A percentile compares a stretch with the other conserved stretches of the same genome.
phyloP scores from a whole-genome alignment of 2,888 invertebrate species.

The Apamea sordens region DNA sequence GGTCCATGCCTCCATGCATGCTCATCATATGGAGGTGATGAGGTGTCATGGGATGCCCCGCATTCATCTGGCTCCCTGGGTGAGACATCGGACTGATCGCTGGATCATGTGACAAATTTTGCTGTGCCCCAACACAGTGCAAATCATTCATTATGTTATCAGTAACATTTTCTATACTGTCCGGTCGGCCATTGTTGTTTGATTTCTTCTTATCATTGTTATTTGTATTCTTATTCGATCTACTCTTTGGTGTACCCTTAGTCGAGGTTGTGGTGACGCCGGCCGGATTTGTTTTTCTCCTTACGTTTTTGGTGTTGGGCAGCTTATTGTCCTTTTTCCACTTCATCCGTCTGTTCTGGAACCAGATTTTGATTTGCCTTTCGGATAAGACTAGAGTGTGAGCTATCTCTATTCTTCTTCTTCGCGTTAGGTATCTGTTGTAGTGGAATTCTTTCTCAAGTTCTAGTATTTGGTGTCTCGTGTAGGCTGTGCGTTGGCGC shows the following conservation, averaged over 20 bases:
- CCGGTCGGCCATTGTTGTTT: constrained; percentile 90
- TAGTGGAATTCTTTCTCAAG: constrained; percentile 99
- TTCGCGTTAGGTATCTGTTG: constrained; percentile 98
- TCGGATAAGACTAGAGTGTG: constrained; percentile 98
- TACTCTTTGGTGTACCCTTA: constrained; percentile 92
- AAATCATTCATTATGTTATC: constrained; percentile 91
- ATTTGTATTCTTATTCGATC: constrained; percentile 91
- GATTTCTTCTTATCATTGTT: constrained; percentile 90
- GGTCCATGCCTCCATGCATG: constrained; percentile 87
- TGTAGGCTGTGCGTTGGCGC: constrained; percentile 98
- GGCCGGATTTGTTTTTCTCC: constrained; percentile 94
- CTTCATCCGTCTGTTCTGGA: constrained; percentile 96
- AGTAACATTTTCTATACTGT: constrained; percentile 92
- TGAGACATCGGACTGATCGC: constrained; percentile 89
- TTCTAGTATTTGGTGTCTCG: constrained; percentile 99
- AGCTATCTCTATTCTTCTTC: constrained; percentile 99
- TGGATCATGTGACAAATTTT: constrained; percentile 86
- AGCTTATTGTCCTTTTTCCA: constrained; percentile 95
- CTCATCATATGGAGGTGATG: constrained; percentile 89
- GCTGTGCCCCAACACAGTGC: constrained; percentile 90
- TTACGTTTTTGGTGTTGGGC: constrained; percentile 94
- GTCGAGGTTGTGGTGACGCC: constrained; percentile 91
- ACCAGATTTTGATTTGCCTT: constrained; percentile 96
- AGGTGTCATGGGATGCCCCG: constrained; percentile 90
- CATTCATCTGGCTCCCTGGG: constrained; percentile 85